Conservation (phyloP, 2,797 vertebrate species). For the Iguana delicatissima region DNA sequence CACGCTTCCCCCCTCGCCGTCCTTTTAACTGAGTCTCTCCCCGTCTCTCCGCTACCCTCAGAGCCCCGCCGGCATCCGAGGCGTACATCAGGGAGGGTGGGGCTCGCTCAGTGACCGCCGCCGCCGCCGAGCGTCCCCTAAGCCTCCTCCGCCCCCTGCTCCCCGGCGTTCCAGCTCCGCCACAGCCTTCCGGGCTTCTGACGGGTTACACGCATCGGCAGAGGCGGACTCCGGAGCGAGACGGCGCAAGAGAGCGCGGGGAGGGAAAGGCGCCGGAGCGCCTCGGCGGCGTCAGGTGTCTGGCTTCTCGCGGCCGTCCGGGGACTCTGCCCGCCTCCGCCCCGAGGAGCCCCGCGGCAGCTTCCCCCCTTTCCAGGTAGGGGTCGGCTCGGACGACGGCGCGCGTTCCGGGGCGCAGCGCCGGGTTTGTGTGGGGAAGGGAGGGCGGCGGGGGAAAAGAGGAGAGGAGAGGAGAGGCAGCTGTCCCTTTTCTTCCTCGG, state of each 20-base stretch:
- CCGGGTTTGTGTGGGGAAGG: background rate
- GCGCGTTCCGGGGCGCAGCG: background rate
- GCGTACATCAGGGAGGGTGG: conserved; percentile 55
- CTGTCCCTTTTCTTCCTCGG: too few species aligned
- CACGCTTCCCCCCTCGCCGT: background rate
- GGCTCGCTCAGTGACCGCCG: conserved; percentile 51
- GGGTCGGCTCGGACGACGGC: background rate
- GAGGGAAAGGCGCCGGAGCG: background rate
- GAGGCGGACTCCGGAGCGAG: background rate
- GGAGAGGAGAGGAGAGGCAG: background rate
- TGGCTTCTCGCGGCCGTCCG: too few species aligned
- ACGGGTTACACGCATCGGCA: background rate
- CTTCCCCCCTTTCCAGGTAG: background rate
- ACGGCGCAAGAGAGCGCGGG: rapidly evolving
- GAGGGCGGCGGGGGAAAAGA: background rate
- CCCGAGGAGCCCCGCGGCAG: background rate
- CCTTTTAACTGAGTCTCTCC: conserved; percentile 27
- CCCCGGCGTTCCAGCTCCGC: too few species aligned
- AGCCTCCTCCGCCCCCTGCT: background rate
- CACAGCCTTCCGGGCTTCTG: background rate
- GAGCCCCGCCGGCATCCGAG: conserved; percentile 57
- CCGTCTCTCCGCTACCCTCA: background rate
- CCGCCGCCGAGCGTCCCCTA: background rate
- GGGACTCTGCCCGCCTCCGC: too few species aligned
- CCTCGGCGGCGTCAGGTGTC: too few species aligned